Percentiles rank a stretch among this genome's conserved stretches.
These are phyloP conservation scores for Epizoanthus stellaris DNA, from an alignment of 92 coral and sea anemone species.

Conservation along the genomic window DNA sequence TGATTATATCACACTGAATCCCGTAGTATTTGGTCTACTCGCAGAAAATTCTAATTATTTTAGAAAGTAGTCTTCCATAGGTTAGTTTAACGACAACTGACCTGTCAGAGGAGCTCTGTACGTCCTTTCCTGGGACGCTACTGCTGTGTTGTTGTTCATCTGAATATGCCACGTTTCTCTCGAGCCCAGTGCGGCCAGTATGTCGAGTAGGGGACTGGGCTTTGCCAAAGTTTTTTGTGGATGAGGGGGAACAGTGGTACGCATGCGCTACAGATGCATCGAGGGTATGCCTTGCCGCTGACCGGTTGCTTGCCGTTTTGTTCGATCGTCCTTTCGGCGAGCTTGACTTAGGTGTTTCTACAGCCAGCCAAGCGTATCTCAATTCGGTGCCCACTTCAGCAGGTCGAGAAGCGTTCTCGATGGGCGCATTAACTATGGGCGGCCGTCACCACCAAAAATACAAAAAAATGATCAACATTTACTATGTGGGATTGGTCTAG, in stretches of 20 bases:
- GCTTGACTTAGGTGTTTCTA: conserved; percentile 12
- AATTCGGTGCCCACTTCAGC: conserved; percentile 4
- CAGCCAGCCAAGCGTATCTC: conserved; percentile 31
- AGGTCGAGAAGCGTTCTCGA: background rate
- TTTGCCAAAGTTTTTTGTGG: background rate
- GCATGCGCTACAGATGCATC: conserved; percentile 12
- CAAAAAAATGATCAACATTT: no score
- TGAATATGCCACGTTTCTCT: background rate
- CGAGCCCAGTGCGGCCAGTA: background rate
- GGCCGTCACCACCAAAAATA: no score
- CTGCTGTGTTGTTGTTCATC: conserved; percentile 8
- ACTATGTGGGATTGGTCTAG: no score
- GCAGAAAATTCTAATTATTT: no score
- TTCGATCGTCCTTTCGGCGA: background rate
- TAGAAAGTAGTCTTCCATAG: no score
- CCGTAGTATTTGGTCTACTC: no score
- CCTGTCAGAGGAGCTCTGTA: conserved; percentile 27
- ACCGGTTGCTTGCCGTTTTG: background rate
- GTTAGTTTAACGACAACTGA: background rate
- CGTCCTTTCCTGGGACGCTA: background rate
- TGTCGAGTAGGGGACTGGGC: background rate
- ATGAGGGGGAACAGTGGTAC: background rate
- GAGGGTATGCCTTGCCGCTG: conserved; percentile 9
- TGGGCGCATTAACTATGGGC: background rate
- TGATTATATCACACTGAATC: no score